phyloP scores from a whole-genome alignment of 1,140 invertebrate species.

The silkworm (Bombyx mori) region ASM3026992v2 NC_085120.1:7419501-7420000 shows the following conservation, averaged over 20 bases:
- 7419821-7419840: slow-evolving; percentile 85
- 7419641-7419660: slow-evolving; percentile 44
- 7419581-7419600: slow-evolving; percentile 32
- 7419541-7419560: slow-evolving; percentile 19
- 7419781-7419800: slow-evolving; percentile 88
- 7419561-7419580: slow-evolving; percentile 11
- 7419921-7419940: slow-evolving; percentile 2
- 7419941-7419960: not conserved
- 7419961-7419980: too few relatives aligned
- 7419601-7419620: slow-evolving; percentile 46
- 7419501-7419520: slow-evolving; percentile 62
- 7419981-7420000: too few relatives aligned
- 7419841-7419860: slow-evolving; percentile 89
- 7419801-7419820: slow-evolving; percentile 87
- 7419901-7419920: slow-evolving; percentile 25
- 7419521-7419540: slow-evolving; percentile 35
- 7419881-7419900: slow-evolving; percentile 60
- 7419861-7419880: slow-evolving; percentile 83
- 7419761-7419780: slow-evolving; percentile 91
- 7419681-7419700: slow-evolving; percentile 21
- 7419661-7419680: slow-evolving; percentile 39
- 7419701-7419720: slow-evolving; percentile 86
- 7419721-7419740: slow-evolving; percentile 90
- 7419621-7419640: slow-evolving; percentile 41
- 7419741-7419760: slow-evolving; percentile 92